These are phyloP conservation scores for Myotis yumanensis DNA, from an alignment of 2,113 vertebrate species.

Conservation along the genomic window DNA sequence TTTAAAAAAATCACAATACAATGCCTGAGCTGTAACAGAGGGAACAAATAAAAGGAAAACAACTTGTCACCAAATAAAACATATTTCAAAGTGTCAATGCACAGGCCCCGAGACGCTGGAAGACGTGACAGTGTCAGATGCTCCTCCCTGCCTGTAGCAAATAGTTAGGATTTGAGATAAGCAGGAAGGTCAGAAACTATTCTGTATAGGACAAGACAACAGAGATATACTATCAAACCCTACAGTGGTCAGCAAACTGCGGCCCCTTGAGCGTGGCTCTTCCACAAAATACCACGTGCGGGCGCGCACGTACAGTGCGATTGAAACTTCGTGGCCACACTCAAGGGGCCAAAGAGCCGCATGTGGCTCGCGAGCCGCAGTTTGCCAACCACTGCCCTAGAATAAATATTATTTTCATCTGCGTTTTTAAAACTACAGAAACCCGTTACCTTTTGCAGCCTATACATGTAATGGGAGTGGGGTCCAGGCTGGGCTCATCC, in stretches of 20 bases:
- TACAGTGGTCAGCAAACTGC: too few relatives aligned
- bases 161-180: not conserved
- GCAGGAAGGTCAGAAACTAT: not conserved
- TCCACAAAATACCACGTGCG: too few relatives aligned
- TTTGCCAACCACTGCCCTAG: not conserved
- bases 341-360: too few relatives aligned
- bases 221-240: not conserved
- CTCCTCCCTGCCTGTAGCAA: not conserved
- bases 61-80: constrained; percentile 16
- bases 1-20: not conserved
- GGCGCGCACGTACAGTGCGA: too few relatives aligned
- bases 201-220: not conserved
- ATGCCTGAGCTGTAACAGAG: not conserved
- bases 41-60: not conserved
- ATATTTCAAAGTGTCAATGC: not conserved
- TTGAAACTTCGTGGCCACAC: too few relatives aligned
- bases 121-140: not conserved
- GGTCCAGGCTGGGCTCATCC: not conserved
- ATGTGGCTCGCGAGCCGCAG: too few relatives aligned
- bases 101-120: not conserved
- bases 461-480: too few relatives aligned
- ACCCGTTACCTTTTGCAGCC: not conserved
- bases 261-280: too few relatives aligned
- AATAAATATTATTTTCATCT: not conserved
- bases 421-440: not conserved